Conservation (phyloP, 1,140 invertebrate species). For the Mercenaria mercenaria region DNA sequence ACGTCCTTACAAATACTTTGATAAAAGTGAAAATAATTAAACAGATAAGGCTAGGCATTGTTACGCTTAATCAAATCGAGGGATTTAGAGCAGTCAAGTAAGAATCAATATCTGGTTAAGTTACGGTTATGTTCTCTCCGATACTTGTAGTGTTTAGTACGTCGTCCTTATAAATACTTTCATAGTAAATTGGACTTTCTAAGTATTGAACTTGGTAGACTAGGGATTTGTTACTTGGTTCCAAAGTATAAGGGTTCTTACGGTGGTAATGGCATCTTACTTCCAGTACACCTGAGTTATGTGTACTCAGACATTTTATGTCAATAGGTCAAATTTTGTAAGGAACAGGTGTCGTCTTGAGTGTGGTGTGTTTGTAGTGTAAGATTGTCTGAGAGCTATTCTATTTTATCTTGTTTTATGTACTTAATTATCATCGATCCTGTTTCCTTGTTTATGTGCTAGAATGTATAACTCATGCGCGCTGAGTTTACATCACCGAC, state of each 20-base stretch:
- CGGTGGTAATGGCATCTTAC: not conserved
- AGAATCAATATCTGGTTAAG: too few species aligned
- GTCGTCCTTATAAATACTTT: not conserved
- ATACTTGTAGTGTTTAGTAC: not conserved
- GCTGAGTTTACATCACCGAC: not conserved
- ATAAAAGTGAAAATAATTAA: not conserved
- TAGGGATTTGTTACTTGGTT: not conserved
- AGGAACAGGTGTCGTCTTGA: too few species aligned
- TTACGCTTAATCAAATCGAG: not conserved
- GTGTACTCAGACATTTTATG: too few species aligned
- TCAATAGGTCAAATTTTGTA: too few species aligned
- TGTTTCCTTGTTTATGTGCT: too few species aligned
- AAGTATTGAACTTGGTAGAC: not conserved
- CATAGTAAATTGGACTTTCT: not conserved
- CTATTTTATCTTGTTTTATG: too few species aligned
- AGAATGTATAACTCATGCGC: not conserved
- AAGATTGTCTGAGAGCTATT: too few species aligned
- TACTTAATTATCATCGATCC: too few species aligned
- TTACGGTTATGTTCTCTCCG: not conserved
- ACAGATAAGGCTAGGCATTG: not conserved
- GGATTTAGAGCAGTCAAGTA: too few species aligned
- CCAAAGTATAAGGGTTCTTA: not conserved
- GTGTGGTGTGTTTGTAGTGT: too few species aligned
- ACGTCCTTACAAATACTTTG: not conserved
- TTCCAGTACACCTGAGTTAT: not conserved